Percentiles rank a stretch among this genome's conserved stretches.
Conservation (phyloP, 1,140 invertebrate species). For the Trichonephila clavata region DNA sequence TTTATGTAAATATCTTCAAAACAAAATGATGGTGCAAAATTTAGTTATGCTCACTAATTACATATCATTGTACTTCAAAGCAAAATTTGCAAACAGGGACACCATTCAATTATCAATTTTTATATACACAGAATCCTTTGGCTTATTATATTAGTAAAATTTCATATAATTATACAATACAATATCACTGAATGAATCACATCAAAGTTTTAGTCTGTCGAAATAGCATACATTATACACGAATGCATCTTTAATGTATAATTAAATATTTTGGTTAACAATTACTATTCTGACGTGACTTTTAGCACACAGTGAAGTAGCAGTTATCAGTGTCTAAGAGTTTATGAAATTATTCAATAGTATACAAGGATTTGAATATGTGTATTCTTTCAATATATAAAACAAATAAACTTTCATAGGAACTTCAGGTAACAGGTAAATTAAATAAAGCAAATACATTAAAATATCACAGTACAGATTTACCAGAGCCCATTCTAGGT, state of each 20-base stretch:
- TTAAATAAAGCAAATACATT: background rate
- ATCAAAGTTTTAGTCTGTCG: background rate
- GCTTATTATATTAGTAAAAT: background rate
- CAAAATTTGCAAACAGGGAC: too few relatives aligned
- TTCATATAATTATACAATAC: background rate
- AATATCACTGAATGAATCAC: conserved; percentile 3
- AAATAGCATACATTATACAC: background rate
- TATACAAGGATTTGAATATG: background rate
- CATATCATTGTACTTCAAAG: too few relatives aligned
- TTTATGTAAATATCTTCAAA: too few relatives aligned
- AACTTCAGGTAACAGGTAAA: background rate
- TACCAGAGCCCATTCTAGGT: too few relatives aligned
- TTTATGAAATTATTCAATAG: background rate
- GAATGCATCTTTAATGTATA: background rate
- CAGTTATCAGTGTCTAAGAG: background rate
- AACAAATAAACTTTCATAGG: background rate
- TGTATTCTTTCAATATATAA: background rate
- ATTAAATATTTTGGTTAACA: background rate
- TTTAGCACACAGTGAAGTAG: background rate
- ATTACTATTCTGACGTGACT: background rate
- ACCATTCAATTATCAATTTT: too few relatives aligned
- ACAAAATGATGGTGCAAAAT: too few relatives aligned
- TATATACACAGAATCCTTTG: background rate
- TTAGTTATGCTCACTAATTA: too few relatives aligned
- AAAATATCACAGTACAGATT: conserved; percentile 2